phyloP scores from a whole-genome alignment of 2,797 vertebrate genomes.

The Perodicticus potto region DNA sequence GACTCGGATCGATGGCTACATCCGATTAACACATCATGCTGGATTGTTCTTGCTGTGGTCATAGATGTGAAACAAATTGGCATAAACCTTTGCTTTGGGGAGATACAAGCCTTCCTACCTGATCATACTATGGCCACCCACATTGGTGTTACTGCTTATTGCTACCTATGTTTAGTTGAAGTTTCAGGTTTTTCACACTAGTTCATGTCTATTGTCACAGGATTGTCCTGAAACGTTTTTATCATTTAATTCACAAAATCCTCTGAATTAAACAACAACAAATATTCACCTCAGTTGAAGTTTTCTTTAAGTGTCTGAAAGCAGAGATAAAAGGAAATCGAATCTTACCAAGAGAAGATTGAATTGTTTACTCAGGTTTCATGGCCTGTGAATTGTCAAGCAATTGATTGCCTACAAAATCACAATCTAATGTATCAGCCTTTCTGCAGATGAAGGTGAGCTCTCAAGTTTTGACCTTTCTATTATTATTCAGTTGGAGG shows the following conservation, averaged over 20 bases:
- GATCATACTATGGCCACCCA: background rate
- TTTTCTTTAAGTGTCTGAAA: constrained; percentile 23
- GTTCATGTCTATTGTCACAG: background rate
- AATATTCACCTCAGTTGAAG: background rate
- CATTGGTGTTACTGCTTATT: background rate
- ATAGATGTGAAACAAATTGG: background rate
- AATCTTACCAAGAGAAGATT: background rate
- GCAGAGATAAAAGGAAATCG: background rate
- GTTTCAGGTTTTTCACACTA: background rate
- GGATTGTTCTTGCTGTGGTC: background rate
- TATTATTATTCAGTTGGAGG: background rate
- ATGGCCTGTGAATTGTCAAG: background rate
- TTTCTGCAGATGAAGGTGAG: background rate
- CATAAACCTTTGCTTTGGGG: background rate
- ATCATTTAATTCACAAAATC: constrained; percentile 10
- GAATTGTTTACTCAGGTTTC: background rate
- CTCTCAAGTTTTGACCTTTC: background rate
- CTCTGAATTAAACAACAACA: background rate
- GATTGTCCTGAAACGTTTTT: background rate
- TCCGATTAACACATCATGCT: background rate
- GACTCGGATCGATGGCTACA: background rate
- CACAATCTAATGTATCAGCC: background rate
- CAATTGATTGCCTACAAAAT: background rate
- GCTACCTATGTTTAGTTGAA: background rate
- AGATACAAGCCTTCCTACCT: background rate